phyloP scores from a whole-genome alignment of 2,797 vertebrate genomes.

The Notolabrus celidotus region DNA sequence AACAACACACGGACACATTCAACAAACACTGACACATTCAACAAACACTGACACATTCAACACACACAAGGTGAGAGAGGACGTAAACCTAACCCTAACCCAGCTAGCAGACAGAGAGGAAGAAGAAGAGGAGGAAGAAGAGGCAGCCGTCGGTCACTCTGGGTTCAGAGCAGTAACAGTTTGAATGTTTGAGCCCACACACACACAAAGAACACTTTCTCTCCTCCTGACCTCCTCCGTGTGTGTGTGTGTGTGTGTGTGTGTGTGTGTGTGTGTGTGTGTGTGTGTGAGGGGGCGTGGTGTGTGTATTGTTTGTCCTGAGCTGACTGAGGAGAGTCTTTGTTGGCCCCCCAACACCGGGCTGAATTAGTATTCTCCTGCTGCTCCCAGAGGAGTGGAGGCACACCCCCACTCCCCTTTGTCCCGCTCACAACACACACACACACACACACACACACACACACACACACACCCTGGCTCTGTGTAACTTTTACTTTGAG shows the following conservation, averaged over 20 bases:
- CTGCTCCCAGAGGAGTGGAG: neutral
- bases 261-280: slow-evolving; percentile 60
- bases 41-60: too few relatives aligned
- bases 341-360: slow-evolving; percentile 66
- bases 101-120: too few relatives aligned
- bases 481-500: too few relatives aligned
- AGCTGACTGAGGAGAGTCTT: slow-evolving; percentile 79
- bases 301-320: slow-evolving; percentile 82
- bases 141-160: neutral
- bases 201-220: slow-evolving; percentile 45
- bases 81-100: too few relatives aligned
- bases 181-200: slow-evolving; percentile 36
- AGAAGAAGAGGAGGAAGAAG: too few relatives aligned
- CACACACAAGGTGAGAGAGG: too few relatives aligned
- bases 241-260: slow-evolving; percentile 30
- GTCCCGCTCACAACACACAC: neutral
- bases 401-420: neutral
- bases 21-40: too few relatives aligned
- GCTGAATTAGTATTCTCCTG: slow-evolving; percentile 5
- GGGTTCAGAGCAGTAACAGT: neutral
- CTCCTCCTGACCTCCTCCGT: slow-evolving; percentile 51
- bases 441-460: neutral
- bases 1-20: too few relatives aligned
- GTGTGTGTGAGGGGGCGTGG: slow-evolving; percentile 72
- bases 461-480: neutral